Conservation (phyloP, 2,113 vertebrate genomes). For the Malurus cyaneus region DNA sequence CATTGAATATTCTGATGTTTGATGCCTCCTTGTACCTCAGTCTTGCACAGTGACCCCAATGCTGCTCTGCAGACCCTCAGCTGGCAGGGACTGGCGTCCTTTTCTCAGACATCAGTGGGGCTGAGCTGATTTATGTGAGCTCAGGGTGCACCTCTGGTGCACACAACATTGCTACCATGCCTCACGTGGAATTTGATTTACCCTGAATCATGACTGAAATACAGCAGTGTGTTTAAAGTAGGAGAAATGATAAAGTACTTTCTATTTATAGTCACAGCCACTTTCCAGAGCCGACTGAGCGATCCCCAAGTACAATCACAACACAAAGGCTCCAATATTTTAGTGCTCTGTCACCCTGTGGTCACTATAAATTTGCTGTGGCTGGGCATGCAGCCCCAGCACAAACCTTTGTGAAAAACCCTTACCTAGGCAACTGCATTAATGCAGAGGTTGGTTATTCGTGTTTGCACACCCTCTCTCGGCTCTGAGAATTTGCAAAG, state of each 20-base stretch:
- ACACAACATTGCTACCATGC: background rate
- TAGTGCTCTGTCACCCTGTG: background rate
- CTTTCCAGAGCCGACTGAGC: conserved; percentile 29
- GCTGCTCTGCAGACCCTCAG: background rate
- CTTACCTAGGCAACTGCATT: background rate
- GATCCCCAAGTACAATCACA: background rate
- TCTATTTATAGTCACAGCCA: conserved; percentile 37
- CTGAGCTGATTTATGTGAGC: background rate
- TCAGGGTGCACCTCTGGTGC: background rate
- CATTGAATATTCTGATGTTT: background rate
- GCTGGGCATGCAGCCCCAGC: background rate
- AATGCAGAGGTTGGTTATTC: background rate
- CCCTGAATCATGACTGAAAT: conserved; percentile 8
- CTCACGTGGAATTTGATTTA: conserved; percentile 13
- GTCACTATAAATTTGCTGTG: conserved; percentile 7
- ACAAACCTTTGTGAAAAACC: background rate
- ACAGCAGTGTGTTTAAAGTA: background rate
- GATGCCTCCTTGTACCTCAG: background rate
- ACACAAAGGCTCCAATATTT: conserved; percentile 24
- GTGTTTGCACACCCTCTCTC: background rate
- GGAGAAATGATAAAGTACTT: conserved; percentile 21
- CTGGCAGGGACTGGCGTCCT: background rate
- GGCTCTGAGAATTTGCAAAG: background rate
- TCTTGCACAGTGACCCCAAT: background rate
- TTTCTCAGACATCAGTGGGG: background rate